Evolutionary conservation across 2,113 vertebrate species (phyloP).

Genomic region (Dascyllus trimaculatus): DNA sequence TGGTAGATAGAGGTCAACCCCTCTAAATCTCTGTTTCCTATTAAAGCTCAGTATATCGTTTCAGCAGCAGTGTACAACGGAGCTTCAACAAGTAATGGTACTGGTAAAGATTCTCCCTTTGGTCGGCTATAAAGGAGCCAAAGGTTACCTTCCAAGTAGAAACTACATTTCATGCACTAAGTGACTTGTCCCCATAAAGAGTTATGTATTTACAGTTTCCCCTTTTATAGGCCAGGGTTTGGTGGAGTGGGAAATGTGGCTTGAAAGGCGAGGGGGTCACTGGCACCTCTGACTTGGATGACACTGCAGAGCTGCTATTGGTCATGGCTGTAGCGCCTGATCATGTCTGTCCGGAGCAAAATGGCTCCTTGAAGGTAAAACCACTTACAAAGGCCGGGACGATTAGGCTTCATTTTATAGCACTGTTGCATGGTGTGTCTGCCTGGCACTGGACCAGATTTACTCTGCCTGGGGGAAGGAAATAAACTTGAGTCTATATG

Average conservation of each 20-base stretch:
- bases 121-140: conserved; percentile 21
- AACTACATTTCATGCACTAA: conserved; percentile 52
- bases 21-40: background rate
- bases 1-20: background rate
- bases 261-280: conserved; percentile 43
- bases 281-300: conserved; percentile 38
- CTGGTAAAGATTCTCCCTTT: conserved; percentile 17
- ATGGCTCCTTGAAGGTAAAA: conserved; percentile 72
- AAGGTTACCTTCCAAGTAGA: conserved; percentile 32
- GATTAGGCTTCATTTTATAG: conserved; percentile 74
- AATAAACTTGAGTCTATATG: conserved; percentile 69
- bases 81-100: conserved; percentile 2
- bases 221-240: conserved; percentile 46
- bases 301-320: conserved; percentile 44
- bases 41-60: background rate
- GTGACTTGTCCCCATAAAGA: conserved; percentile 61
- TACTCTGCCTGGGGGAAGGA: conserved; percentile 54
- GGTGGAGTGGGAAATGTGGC: conserved; percentile 44
- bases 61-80: background rate
- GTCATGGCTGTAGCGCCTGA: conserved; percentile 50
- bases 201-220: conserved; percentile 54
- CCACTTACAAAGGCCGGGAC: conserved; percentile 51
- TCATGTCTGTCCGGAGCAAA: conserved; percentile 48
- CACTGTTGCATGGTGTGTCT: conserved; percentile 41
- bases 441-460: conserved; percentile 54